Conservation (phyloP, 2,797 vertebrate genomes). For the Tiaroga cobitis region DNA sequence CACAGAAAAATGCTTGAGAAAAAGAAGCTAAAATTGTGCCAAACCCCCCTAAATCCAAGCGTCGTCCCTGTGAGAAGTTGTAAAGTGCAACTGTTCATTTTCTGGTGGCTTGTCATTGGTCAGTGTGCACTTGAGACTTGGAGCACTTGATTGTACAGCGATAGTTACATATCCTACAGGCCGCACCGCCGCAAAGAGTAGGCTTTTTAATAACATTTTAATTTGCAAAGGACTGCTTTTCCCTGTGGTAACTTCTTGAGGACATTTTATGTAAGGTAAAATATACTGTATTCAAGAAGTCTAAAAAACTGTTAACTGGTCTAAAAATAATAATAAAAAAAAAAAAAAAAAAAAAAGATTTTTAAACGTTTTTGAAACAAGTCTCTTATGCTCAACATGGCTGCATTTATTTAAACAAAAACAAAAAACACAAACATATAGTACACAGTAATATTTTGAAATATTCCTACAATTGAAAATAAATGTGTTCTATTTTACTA, state of each 20-base stretch:
- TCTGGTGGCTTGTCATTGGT: conserved; percentile 11
- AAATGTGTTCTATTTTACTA: background rate
- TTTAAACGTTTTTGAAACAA: background rate
- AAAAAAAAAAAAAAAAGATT: no score
- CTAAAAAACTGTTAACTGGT: background rate
- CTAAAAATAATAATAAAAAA: background rate
- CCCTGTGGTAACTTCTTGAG: background rate
- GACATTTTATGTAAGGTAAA: background rate
- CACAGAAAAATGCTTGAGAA: background rate
- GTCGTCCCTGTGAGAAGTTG: conserved; percentile 5
- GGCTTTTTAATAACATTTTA: background rate
- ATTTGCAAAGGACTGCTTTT: background rate
- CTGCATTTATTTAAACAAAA: no score
- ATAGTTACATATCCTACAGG: background rate
- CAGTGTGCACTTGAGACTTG: background rate
- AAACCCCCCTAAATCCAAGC: background rate
- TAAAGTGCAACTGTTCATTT: conserved; percentile 8
- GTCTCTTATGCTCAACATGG: background rate
- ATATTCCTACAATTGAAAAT: background rate
- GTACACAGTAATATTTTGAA: background rate
- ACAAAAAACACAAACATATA: no score
- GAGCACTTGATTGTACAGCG: background rate
- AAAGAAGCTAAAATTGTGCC: background rate
- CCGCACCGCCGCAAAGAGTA: background rate
- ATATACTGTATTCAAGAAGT: background rate